Evolutionary conservation across 2,888 invertebrate species (phyloP), one percentile per base, ranked within the genome.

Genomic region (Listrodromus nycthemerus): DNA sequence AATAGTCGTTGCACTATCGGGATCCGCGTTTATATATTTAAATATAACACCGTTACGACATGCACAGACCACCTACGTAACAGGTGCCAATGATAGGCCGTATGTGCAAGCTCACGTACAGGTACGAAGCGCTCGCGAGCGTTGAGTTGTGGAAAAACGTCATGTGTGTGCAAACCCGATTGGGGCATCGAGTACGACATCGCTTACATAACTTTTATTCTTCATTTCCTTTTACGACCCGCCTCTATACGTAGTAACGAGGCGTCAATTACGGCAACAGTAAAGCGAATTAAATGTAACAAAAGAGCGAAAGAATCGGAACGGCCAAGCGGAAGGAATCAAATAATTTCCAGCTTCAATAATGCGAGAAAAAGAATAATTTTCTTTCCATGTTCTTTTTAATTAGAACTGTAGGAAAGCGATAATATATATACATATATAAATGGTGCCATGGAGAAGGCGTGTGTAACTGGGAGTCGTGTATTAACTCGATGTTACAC

Each of bases 71-170:
- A 66, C 50, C n/a, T 33, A 50, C 24, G 71, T 82, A 82, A 77
- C 82, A 82, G 82, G 82, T 82, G 82, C 73, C 77, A 77, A 37
- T 82, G 71, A 77, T 77, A 48, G 48, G 33, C 55, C 24, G 24
- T 55, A 55, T 55, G 21, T 13, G 55, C 21, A 4, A 24, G 55
- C 52, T 21, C 19, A 2, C 55, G 8, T 24, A 21, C 10, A 19
- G 19, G 19, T 52, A 52, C 52, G 2, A 52, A 52, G 21, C 19
- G 8, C 21, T 19, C 52, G 52, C 7, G 52, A 52, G 21, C 52
- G 21, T 52, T 52, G 52, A 8, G 6, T 19, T 8, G 50, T 19
- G 2, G 19, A 50, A 50, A 52, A 52, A 50, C 30, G 30, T 30
- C 30, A 4, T 6, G 48, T 48, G n/a, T 13, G 48, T 48, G 50